Conservation (phyloP, 2,888 invertebrate species). For the Hemithea aestivaria region DNA sequence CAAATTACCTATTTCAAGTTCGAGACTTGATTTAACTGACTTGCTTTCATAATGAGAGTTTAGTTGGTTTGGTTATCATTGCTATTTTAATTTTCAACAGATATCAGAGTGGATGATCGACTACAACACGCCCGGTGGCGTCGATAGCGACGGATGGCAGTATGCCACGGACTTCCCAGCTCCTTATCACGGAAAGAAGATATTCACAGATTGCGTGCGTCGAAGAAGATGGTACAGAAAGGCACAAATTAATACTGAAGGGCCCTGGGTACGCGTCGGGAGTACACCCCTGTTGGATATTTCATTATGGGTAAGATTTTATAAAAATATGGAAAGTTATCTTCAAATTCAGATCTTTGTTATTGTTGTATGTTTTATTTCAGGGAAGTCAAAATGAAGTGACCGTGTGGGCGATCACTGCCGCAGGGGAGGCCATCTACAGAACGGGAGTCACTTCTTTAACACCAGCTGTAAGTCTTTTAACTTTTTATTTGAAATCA, state of each 20-base stretch:
- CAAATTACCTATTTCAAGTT: too few relatives aligned
- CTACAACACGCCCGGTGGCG: slow-evolving; percentile 92
- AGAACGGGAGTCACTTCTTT: slow-evolving; percentile 86
- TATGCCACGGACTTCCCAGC: slow-evolving; percentile 96
- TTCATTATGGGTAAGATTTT: slow-evolving; percentile 82
- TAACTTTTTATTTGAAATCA: background rate
- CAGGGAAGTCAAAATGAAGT: slow-evolving; percentile 64
- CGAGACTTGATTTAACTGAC: too few relatives aligned
- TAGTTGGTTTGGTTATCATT: too few relatives aligned
- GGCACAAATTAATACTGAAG: slow-evolving; percentile 89
- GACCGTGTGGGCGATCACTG: slow-evolving; percentile 90
- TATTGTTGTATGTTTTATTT: slow-evolving; percentile 13
- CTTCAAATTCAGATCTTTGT: too few relatives aligned
- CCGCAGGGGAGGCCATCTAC: slow-evolving; percentile 91
- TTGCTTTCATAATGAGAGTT: too few relatives aligned
- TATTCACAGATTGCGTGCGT: slow-evolving; percentile 93
- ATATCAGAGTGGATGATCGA: slow-evolving; percentile 96
- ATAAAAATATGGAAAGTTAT: too few relatives aligned
- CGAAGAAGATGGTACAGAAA: slow-evolving; percentile 90
- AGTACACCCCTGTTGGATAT: slow-evolving; percentile 91
- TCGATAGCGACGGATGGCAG: slow-evolving; percentile 96
- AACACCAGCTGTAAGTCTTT: slow-evolving; percentile 83
- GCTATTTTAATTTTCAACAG: slow-evolving; percentile 43
- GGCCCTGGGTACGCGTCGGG: slow-evolving; percentile 94
- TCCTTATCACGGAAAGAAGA: slow-evolving; percentile 90